Evolutionary conservation across 2,113 vertebrate species (phyloP).

Genomic region (Todiramphus saurophagus): DNA sequence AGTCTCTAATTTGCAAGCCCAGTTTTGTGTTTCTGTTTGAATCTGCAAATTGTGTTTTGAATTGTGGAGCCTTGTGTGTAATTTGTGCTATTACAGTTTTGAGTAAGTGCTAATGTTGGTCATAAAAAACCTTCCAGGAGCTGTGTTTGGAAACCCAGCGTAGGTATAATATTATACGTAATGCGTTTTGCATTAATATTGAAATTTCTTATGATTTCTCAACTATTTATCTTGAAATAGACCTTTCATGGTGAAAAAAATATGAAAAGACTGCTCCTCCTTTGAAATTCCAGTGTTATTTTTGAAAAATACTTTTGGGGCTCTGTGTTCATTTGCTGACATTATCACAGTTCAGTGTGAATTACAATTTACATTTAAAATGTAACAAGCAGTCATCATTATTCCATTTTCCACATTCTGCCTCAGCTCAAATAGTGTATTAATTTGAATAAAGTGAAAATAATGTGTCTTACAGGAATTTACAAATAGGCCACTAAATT

Average conservation of each 20-base stretch:
- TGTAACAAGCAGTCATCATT: neutral
- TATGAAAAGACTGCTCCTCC: neutral
- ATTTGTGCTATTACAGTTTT: neutral
- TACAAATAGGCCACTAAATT: neutral
- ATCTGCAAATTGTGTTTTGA: neutral
- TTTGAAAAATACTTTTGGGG: neutral
- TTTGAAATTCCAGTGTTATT: neutral
- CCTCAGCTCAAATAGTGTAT: neutral
- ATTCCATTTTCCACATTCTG: neutral
- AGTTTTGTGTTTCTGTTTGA: neutral
- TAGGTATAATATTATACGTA: neutral
- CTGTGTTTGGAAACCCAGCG: neutral
- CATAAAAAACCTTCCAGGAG: neutral
- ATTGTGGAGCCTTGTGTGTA: neutral
- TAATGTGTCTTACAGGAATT: neutral
- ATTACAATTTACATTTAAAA: constrained; percentile 2
- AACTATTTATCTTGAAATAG: neutral
- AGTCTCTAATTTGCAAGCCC: neutral
- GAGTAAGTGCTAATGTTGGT: neutral
- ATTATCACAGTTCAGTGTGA: neutral
- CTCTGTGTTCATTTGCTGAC: neutral
- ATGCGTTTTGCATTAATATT: neutral
- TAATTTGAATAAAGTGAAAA: constrained; percentile 6
- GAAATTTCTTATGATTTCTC: neutral
- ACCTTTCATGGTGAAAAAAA: neutral